Evolutionary conservation across 2,113 vertebrate genomes (phyloP).

Genomic region (Plotosus lineatus): DNA sequence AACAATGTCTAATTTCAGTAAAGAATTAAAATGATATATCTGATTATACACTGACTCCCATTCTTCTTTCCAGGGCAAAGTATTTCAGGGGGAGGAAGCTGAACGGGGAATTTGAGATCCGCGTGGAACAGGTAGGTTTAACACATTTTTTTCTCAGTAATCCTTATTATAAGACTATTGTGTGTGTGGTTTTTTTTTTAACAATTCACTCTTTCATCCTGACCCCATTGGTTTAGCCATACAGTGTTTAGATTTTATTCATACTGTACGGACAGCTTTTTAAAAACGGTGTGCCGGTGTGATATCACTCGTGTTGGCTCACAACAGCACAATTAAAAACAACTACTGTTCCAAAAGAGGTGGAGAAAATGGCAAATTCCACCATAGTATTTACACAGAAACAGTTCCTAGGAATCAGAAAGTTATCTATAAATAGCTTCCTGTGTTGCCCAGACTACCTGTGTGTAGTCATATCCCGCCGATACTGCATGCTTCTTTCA

Average conservation of each 20-base stretch:
- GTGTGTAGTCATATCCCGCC: neutral
- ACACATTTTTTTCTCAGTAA: neutral
- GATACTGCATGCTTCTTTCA: neutral
- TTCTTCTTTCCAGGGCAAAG: constrained; percentile 78
- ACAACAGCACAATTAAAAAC: neutral
- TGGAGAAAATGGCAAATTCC: neutral
- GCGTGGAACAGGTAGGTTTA: constrained; percentile 90
- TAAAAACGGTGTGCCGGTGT: neutral
- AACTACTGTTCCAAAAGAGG: neutral
- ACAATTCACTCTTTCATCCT: neutral
- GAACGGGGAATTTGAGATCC: constrained; percentile 90
- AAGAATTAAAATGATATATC: neutral
- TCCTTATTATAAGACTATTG: neutral
- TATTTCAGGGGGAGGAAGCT: constrained; percentile 93
- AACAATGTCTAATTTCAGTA: neutral
- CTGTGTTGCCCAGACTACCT: neutral
- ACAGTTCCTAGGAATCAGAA: neutral
- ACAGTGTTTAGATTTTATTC: neutral
- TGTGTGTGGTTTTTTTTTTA: neutral
- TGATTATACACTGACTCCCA: constrained; percentile 15
- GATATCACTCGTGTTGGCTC: neutral
- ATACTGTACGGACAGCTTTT: neutral
- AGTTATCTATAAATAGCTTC: neutral
- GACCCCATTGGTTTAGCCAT: neutral
- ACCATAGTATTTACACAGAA: neutral